A percentile compares a stretch with the other conserved stretches of the same genome.
phyloP scores from a whole-genome alignment of 2,888 invertebrate species.

The Megastigmus dorsalis region DNA sequence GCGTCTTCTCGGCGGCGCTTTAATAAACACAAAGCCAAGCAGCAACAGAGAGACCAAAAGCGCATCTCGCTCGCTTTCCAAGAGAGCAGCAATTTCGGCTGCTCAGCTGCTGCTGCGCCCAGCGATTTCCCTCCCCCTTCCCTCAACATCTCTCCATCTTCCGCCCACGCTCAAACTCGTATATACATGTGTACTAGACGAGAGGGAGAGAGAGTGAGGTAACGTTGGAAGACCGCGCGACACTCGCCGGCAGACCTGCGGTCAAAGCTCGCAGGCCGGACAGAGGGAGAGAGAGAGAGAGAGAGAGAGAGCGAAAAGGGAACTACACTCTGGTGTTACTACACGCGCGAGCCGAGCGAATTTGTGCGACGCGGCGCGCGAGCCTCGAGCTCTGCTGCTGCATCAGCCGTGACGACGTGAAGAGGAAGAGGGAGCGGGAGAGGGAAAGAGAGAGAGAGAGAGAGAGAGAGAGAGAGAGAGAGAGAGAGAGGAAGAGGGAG shows the following conservation, averaged over 20 bases:
- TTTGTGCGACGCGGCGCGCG: background rate
- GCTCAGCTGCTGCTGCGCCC: background rate
- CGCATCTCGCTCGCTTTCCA: too few species aligned
- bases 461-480: background rate
- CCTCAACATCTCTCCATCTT: background rate
- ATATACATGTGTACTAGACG: background rate
- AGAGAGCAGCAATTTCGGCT: too few species aligned
- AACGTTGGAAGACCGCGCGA: constrained; percentile 27
- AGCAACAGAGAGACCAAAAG: too few species aligned
- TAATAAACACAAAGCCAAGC: background rate
- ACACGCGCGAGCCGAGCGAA: background rate
- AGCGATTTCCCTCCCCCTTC: background rate
- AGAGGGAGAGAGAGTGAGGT: background rate
- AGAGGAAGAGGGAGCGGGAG: background rate
- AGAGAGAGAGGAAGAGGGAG: background rate
- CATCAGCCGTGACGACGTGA: background rate
- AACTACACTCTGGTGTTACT: background rate
- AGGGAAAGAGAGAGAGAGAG: background rate
- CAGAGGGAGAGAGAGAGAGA: too few species aligned
- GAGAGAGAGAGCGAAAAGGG: too few species aligned
- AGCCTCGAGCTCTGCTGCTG: constrained; percentile 15
- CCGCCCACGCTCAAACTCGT: background rate
- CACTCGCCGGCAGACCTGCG: constrained; percentile 34
- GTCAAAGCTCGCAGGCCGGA: constrained; percentile 7
- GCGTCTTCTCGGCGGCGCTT: background rate